phyloP scores from a whole-genome alignment of 1,140 invertebrate genomes.

The Cotesia typhae region DNA sequence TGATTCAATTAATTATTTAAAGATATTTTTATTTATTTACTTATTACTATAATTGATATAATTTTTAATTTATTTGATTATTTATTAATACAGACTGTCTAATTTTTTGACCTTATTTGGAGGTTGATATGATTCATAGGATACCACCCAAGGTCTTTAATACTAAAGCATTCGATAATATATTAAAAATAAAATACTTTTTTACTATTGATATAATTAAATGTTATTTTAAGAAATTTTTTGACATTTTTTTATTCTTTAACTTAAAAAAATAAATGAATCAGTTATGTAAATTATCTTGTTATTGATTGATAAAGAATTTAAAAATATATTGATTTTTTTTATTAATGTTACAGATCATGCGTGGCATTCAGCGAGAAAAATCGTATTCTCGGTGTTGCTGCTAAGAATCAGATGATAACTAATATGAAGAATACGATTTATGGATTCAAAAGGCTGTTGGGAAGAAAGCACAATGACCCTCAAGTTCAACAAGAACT shows the following conservation, averaged over 20 bases:
- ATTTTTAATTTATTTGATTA: background rate
- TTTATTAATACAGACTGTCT: background rate
- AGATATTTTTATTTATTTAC: too few relatives aligned
- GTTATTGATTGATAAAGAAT: background rate
- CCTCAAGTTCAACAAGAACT: conserved; percentile 85
- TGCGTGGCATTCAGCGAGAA: conserved; percentile 94
- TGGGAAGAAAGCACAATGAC: conserved; percentile 89
- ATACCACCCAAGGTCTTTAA: conserved; percentile 10
- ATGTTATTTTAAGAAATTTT: too few relatives aligned
- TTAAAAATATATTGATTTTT: conserved; percentile 30
- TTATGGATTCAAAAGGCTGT: conserved; percentile 89
- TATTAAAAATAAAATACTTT: background rate
- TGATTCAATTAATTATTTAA: too few relatives aligned
- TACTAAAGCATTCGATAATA: background rate
- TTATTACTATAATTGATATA: too few relatives aligned
- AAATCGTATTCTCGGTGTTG: conserved; percentile 92
- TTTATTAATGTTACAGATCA: conserved; percentile 74
- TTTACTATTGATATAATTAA: too few relatives aligned
- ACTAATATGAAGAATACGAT: conserved; percentile 98
- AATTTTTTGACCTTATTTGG: conserved; percentile 35
- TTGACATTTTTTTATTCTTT: too few relatives aligned
- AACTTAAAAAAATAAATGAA: too few relatives aligned
- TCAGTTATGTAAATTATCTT: too few relatives aligned
- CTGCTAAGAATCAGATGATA: conserved; percentile 95
- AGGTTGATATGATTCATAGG: conserved; percentile 35